Conservation (phyloP, 2,888 invertebrate genomes). For the Corbicula japonica region DNA sequence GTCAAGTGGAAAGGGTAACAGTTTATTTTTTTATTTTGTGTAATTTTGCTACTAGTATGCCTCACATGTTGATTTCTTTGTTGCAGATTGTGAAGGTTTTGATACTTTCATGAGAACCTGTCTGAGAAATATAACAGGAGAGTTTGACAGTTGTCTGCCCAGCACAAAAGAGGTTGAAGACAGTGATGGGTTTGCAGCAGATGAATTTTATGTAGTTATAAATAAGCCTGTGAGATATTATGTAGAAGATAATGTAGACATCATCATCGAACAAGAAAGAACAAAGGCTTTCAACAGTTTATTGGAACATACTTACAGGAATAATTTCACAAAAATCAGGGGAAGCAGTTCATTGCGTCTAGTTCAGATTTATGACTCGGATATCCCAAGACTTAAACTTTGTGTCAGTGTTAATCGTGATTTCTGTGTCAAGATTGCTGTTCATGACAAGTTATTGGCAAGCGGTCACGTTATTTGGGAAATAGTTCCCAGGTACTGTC, state of each 20-base stretch:
- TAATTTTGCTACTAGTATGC: no score
- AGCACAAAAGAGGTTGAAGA: no score
- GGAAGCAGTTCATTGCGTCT: neutral
- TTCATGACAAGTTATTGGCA: neutral
- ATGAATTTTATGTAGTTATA: conserved; percentile 4
- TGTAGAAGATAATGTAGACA: neutral
- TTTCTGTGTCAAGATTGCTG: neutral
- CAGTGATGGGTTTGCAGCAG: no score
- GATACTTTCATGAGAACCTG: no score
- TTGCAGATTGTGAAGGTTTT: no score
- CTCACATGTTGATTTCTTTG: no score
- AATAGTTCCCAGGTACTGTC: neutral
- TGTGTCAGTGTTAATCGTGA: neutral
- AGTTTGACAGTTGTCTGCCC: no score
- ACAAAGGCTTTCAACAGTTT: neutral
- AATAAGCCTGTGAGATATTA: conserved; percentile 3
- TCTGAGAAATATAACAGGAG: no score
- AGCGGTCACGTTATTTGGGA: neutral
- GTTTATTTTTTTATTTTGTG: no score
- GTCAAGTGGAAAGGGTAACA: no score
- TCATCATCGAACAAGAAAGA: neutral
- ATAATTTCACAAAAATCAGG: neutral
- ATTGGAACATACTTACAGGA: neutral
- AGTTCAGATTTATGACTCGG: neutral
- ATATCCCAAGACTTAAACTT: neutral